A percentile compares a stretch with the other conserved stretches of the same genome.
These are phyloP conservation scores for Callyntrura sp. DNA, from an alignment of 2,888 invertebrate species.

Conservation along the genomic window DNA sequence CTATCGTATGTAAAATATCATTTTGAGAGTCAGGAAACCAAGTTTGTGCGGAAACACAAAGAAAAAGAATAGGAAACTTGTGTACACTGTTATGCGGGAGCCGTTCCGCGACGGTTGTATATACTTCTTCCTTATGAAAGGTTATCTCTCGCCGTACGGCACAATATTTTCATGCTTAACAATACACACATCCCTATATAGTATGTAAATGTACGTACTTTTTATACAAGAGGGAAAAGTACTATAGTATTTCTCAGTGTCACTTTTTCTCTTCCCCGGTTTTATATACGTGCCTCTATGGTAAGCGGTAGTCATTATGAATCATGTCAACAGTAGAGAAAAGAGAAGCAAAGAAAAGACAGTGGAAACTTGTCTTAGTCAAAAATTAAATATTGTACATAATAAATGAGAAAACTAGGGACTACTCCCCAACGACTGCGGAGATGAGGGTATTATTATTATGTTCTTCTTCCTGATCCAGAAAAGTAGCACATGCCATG, in stretches of 20 bases:
- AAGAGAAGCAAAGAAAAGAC: conserved; percentile 66
- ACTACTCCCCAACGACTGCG: conserved; percentile 60
- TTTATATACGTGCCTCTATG: conserved; percentile 57
- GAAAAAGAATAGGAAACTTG: conserved; percentile 63
- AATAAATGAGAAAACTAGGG: conserved; percentile 76
- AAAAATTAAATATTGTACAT: conserved; percentile 80
- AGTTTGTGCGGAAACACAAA: conserved; percentile 57
- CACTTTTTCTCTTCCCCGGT: conserved; percentile 67
- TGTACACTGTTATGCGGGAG: conserved; percentile 50
- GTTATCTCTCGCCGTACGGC: not conserved
- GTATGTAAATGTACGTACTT: not conserved
- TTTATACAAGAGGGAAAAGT: conserved; percentile 44
- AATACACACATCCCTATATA: not conserved
- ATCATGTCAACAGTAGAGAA: conserved; percentile 73
- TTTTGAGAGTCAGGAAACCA: too few species aligned
- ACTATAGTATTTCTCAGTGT: conserved; percentile 68
- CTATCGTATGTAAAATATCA: too few species aligned
- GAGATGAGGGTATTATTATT: conserved; percentile 68
- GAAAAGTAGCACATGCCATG: conserved; percentile 69
- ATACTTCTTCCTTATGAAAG: not conserved
- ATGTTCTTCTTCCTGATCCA: conserved; percentile 58
- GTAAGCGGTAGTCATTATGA: conserved; percentile 72
- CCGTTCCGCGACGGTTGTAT: too few species aligned
- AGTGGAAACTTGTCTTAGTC: conserved; percentile 80
- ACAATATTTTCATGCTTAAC: not conserved